Base-by-base conservation (phyloP, 2,888 invertebrate genomes). In the Lycophotia porphyrea region DNA sequence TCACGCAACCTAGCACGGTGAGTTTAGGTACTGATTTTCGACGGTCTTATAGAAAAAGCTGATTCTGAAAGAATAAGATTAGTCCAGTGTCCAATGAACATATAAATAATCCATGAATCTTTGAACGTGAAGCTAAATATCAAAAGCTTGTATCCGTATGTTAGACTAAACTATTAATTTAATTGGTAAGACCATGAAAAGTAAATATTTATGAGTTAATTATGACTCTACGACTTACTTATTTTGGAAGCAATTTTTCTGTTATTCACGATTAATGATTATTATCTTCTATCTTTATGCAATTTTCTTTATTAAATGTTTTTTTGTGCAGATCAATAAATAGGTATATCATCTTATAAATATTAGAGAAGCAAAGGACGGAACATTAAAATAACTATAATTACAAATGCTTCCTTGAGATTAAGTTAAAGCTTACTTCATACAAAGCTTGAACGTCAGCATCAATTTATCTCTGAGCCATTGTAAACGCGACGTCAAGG, bases 401-500 rank as follows among this genome's bases (percentile, higher is more conserved):
- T 18, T 9, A 24, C 44, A 13, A 63, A n/a, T 34, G 27, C n/a
- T 52, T 36, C 31, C 18, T 42, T 42, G 27, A 9, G 1, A 24
- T 27, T 60, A 68, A 39, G 24, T 58, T 7, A 55, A 49, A 58
- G 15, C 47, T 76, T n/a, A 15, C 5, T 73, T 58, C 24, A 34
- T 15, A 39, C 9, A 64, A 61, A 21, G 24, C 8, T 58, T 15
- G 1, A 70, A 58, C 9, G 9, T n/a, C 8, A 27, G 18, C 58
- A 31, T 60, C n/a, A 65, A 80, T 80, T 58, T 42, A 47, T 15
- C 34, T 27, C n/a, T 31, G 27, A 67, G 42, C 15, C 31, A 44
- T 82, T 71, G 18, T 64, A 24, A 34, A 21, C 18, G 44, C 21
- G 42, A 61, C 71, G 60, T 83, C 71, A 68, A 64, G 71, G 27